Conservation (phyloP, 2,113 vertebrate genomes). For the Cyanoderma ruficeps region DNA sequence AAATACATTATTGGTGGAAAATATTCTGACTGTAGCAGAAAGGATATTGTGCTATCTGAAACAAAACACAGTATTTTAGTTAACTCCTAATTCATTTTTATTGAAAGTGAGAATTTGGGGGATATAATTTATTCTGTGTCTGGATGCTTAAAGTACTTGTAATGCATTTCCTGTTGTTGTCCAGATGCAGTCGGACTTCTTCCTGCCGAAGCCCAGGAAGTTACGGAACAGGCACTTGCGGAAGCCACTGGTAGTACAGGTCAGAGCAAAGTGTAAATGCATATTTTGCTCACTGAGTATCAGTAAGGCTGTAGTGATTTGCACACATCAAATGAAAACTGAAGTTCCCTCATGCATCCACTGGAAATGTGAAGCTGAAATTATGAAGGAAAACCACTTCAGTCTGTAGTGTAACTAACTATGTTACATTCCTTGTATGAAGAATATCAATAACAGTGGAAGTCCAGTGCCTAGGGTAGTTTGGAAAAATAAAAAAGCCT, state of each 20-base stretch:
- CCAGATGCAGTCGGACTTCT: conserved; percentile 91
- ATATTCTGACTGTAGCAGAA: neutral
- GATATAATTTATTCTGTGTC: neutral
- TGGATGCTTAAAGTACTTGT: neutral
- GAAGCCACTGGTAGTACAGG: conserved; percentile 96
- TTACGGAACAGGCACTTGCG: conserved; percentile 87
- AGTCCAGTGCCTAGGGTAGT: neutral
- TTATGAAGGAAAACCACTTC: neutral
- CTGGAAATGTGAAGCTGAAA: neutral
- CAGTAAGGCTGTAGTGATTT: neutral
- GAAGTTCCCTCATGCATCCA: neutral
- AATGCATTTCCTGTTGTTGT: neutral
- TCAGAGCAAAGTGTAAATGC: conserved; percentile 60
- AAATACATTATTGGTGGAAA: neutral
- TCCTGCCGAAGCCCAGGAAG: conserved; percentile 89
- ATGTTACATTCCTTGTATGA: neutral
- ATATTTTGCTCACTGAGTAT: neutral
- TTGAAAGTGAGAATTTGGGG: neutral
- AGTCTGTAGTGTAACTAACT: neutral
- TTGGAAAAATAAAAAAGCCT: neutral
- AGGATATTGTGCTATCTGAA: neutral
- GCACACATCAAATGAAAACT: neutral
- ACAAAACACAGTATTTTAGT: neutral
- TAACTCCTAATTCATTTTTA: neutral
- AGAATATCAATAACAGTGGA: neutral